A percentile compares a stretch with the other conserved stretches of the same genome.
Evolutionary conservation across 2,888 invertebrate genomes (phyloP).

Genomic region (Abrostola tripartita): DNA sequence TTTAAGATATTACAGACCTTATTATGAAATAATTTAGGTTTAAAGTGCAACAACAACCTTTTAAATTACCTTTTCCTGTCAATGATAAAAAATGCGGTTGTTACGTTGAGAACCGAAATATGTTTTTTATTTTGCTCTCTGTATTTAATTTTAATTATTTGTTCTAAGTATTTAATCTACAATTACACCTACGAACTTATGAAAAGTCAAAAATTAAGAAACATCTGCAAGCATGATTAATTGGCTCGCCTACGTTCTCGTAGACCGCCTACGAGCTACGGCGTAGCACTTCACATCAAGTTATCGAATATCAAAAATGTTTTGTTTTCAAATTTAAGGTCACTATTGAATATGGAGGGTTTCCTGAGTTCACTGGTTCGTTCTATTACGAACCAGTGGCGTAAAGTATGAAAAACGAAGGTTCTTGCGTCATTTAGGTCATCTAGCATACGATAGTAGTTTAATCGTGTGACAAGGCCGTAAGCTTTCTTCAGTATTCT

Average conservation of each 20-base stretch:
- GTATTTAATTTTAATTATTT: too few species aligned
- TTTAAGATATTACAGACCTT: too few species aligned
- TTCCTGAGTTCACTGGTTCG: too few species aligned
- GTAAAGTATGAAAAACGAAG: conserved; percentile 25
- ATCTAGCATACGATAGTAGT: conserved; percentile 26
- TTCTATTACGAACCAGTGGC: conserved; percentile 9
- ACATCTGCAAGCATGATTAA: conserved; percentile 45
- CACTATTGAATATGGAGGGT: background rate
- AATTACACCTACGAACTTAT: too few species aligned
- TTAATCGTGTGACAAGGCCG: conserved; percentile 44
- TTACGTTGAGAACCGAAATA: too few species aligned
- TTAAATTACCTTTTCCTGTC: too few species aligned
- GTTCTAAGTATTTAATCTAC: too few species aligned
- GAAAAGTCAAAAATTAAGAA: conserved; percentile 46
- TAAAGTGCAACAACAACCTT: too few species aligned
- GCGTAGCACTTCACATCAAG: conserved; percentile 51
- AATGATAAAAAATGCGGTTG: too few species aligned
- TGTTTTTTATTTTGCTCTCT: too few species aligned
- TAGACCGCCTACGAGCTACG: conserved; percentile 59
- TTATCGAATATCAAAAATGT: conserved; percentile 21
- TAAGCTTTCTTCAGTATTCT: conserved; percentile 26
- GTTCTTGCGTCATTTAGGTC: conserved; percentile 39
- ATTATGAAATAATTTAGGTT: too few species aligned
- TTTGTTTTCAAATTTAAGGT: conserved; percentile 2
- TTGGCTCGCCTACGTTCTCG: conserved; percentile 59